A percentile compares a stretch with the other conserved stretches of the same genome.
phyloP scores from a whole-genome alignment of 1,140 invertebrate species.

The Drosophila micromelanica region DNA sequence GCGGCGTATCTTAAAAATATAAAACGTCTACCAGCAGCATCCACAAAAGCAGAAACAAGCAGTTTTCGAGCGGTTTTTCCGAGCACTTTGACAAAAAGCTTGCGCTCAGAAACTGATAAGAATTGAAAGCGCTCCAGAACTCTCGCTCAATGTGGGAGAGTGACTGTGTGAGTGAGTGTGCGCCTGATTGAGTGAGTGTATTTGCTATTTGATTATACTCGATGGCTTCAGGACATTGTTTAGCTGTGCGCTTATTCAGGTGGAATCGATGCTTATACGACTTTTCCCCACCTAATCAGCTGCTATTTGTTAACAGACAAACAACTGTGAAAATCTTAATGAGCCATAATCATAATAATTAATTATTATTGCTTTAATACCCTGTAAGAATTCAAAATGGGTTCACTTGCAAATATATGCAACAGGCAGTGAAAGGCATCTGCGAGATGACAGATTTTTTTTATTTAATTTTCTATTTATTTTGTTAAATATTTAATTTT shows the following conservation, averaged over 20 bases:
- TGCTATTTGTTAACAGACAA: slow-evolving; percentile 14
- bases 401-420: too few species aligned
- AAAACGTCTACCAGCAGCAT: slow-evolving; percentile 37
- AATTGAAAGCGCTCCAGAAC: slow-evolving; percentile 26
- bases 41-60: slow-evolving; percentile 26
- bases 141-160: slow-evolving; percentile 4
- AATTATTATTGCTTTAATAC: not conserved
- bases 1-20: slow-evolving; percentile 48
- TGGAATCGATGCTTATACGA: not conserved
- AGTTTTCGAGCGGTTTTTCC: not conserved
- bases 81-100: slow-evolving; percentile 42
- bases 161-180: slow-evolving; percentile 16
- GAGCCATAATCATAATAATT: slow-evolving; percentile 3
- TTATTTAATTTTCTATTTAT: too few species aligned
- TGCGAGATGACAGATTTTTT: too few species aligned
- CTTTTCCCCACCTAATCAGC: slow-evolving; percentile 9
- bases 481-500: too few species aligned
- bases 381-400: not conserved
- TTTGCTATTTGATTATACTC: not conserved
- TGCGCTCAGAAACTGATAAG: slow-evolving; percentile 60
- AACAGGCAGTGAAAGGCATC: too few species aligned
- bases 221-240: not conserved
- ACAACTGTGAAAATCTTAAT: not conserved
- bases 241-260: slow-evolving; percentile 15
- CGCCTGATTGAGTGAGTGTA: slow-evolving; percentile 1